Evolutionary conservation across 1,140 invertebrate species (phyloP), one percentile per base, ranked within the genome.

Genomic region (Eurosta solidaginis): DNA sequence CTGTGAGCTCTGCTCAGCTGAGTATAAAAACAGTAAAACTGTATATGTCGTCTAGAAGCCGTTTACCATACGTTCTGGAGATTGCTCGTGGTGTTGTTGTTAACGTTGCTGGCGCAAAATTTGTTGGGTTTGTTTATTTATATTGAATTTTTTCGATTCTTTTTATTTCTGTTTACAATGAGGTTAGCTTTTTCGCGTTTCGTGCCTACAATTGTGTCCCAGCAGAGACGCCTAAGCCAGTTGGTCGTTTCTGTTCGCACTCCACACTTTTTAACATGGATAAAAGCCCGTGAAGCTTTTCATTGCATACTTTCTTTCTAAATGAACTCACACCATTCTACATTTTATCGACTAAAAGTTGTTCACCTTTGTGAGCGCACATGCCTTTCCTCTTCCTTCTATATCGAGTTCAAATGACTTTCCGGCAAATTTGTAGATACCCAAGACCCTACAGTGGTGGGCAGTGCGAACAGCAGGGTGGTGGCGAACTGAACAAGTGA

Each of bases 241-340:
- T 47, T n/a, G 7, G 14, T 17, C 27, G 1, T 22, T 54, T 10
- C 22, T 52, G 49, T 25, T 4, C 12, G 10, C 20, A 27, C 25
- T 20, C 1, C 25, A 54, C 52, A 54, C 25, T 33, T 9, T 47
- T 40, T 9, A 2, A 20, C 59, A 68, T 29, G 59, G 17, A 22
- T 40, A 14, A 68, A 68, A 29, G 36, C 59, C 33, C 33, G n/a
- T 40, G 22, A 5, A 10, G 59, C 59, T 68, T 68, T 68, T 42
- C 59, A 68, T 68, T 36, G 33, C 59, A 68, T 68, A 68, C 59
- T 68, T 68, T 17, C 59, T n/a, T n/a, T n/a, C n/a, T n/a, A n/a
- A n/a, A n/a, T n/a, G n/a, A n/a, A n/a, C n/a, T n/a, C n/a, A n/a
- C n/a, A n/a, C n/a, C n/a, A n/a, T n/a, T n/a, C n/a, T n/a, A n/a